Conservation (phyloP, 2,113 vertebrate species). For the Microcebus ravelobensis region DNA sequence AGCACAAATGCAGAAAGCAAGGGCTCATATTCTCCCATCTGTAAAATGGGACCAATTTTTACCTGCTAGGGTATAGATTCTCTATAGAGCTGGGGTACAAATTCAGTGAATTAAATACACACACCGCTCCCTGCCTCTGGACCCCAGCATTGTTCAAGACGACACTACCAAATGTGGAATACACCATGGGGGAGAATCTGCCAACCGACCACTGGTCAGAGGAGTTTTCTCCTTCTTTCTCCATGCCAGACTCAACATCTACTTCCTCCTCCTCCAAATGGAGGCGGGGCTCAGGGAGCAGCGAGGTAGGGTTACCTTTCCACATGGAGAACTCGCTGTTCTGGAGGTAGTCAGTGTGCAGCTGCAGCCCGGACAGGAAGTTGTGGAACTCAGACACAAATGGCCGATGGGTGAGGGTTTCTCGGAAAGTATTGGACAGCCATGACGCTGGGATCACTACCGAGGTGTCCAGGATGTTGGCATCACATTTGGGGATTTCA, state of each 20-base stretch:
- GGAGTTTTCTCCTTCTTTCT: not conserved
- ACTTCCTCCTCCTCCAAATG: not conserved
- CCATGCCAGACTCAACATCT: not conserved
- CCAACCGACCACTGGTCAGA: not conserved
- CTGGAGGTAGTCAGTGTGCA: constrained; percentile 84
- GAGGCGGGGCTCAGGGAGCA: no score
- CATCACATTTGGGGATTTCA: constrained; percentile 74
- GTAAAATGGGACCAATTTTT: not conserved
- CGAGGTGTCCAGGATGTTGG: constrained; percentile 77
- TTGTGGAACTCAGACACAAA: constrained; percentile 87
- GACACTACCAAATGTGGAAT: not conserved
- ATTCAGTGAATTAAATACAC: not conserved
- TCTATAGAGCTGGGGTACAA: not conserved
- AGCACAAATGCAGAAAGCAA: not conserved
- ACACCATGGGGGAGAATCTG: rapidly evolving
- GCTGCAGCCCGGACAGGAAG: constrained; percentile 85
- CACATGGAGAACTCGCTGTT: constrained; percentile 83
- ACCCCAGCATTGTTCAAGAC: not conserved
- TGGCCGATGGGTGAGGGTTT: constrained; percentile 81
- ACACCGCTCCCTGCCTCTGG: not conserved
- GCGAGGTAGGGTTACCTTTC: constrained; percentile 82
- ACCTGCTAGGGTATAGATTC: not conserved
- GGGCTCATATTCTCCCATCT: not conserved
- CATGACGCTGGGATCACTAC: constrained; percentile 80
- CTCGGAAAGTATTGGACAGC: constrained; percentile 83